phyloP scores from a whole-genome alignment of 2,888 invertebrate species.

The Agrotis clavis region DNA sequence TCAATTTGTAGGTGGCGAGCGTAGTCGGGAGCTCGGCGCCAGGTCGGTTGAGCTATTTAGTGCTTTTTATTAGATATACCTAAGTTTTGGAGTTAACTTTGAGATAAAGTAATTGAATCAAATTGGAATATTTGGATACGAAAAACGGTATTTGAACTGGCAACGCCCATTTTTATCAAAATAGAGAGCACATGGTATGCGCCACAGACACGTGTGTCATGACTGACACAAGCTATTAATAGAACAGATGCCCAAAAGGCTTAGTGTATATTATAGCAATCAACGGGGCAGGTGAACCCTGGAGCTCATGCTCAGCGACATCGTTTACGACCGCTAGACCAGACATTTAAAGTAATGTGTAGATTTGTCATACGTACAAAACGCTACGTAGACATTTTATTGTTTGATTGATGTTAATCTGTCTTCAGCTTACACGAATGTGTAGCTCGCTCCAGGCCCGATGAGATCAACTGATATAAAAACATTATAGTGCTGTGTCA shows the following conservation, averaged over 20 bases:
- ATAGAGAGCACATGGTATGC: background rate
- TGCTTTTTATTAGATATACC: conserved; percentile 44
- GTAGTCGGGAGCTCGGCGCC: conserved; percentile 3
- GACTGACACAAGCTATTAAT: background rate
- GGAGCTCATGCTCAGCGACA: background rate
- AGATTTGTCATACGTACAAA: background rate
- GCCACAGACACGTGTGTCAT: too few species aligned
- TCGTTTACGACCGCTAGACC: background rate
- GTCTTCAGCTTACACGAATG: background rate
- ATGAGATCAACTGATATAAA: background rate
- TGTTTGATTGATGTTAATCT: conserved; percentile 4
- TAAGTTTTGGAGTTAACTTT: conserved; percentile 15
- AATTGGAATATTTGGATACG: background rate
- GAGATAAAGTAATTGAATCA: background rate
- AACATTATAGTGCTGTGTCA: background rate
- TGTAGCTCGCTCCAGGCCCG: background rate
- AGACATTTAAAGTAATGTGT: background rate
- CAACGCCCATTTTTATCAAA: background rate
- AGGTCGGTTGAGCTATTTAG: background rate
- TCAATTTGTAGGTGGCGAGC: conserved; percentile 43
- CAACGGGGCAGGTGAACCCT: background rate
- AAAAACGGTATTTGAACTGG: background rate
- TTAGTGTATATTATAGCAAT: background rate
- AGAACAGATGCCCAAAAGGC: background rate
- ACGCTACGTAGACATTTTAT: background rate